These are phyloP conservation scores for Eulithis testata DNA, from an alignment of 2,888 invertebrate genomes.

Conservation along the genomic window DNA sequence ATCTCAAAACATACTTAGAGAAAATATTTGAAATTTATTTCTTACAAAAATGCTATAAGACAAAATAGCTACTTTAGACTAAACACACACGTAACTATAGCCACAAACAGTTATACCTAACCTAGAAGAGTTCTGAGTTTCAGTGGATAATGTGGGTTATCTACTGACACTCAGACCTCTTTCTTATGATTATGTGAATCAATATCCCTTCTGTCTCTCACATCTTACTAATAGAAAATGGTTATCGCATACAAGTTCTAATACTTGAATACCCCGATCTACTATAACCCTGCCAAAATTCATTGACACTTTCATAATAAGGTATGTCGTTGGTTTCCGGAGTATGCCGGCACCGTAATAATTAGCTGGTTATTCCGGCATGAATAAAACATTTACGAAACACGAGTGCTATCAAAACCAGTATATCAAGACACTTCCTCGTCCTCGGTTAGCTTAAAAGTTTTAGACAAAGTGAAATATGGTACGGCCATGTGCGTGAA, in stretches of 20 bases:
- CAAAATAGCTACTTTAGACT: no score
- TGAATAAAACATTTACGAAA: slow-evolving; percentile 80
- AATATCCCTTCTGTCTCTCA: slow-evolving; percentile 3
- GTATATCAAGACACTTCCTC: slow-evolving; percentile 45
- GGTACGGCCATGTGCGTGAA: slow-evolving; percentile 30
- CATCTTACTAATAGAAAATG: slow-evolving; percentile 5
- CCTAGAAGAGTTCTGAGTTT: no score
- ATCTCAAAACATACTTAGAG: not conserved
- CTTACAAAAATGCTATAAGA: no score
- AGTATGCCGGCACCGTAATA: slow-evolving; percentile 73
- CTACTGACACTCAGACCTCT: not conserved
- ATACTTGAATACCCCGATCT: slow-evolving; percentile 34
- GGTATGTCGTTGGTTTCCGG: slow-evolving; percentile 48
- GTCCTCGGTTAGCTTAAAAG: slow-evolving; percentile 34
- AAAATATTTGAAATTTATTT: no score
- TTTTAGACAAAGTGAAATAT: slow-evolving; percentile 33
- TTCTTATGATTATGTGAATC: not conserved
- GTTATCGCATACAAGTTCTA: slow-evolving; percentile 12
- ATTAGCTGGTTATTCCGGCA: slow-evolving; percentile 78
- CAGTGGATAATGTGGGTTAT: no score
- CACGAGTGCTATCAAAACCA: slow-evolving; percentile 66
- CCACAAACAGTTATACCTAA: no score
- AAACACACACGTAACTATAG: no score
- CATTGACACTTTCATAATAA: slow-evolving; percentile 59
- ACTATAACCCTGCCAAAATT: slow-evolving; percentile 60